Conservation (phyloP, 2,797 vertebrate species). For the Scleropages formosus region DNA sequence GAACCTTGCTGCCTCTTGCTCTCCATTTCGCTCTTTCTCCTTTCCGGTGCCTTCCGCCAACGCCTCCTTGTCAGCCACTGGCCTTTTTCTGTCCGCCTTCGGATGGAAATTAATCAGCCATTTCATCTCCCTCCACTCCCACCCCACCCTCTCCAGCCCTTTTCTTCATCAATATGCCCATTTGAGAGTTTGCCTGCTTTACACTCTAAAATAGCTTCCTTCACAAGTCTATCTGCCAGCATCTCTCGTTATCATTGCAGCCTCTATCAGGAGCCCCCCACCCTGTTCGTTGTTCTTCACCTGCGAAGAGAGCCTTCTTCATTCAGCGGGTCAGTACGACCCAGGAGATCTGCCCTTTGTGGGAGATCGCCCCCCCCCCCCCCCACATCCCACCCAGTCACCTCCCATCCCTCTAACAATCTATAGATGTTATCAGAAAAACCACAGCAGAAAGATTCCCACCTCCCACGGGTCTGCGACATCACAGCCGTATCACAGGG, state of each 20-base stretch:
- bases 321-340: too few species aligned
- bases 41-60: background rate
- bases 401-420: background rate
- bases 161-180: background rate
- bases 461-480: background rate
- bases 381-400: background rate
- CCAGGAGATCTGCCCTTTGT: background rate
- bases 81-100: slow-evolving; percentile 15
- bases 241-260: background rate
- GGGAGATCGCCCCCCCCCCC: background rate
- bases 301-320: too few species aligned
- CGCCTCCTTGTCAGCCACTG: background rate
- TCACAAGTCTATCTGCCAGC: slow-evolving; percentile 6
- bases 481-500: background rate
- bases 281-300: too few species aligned
- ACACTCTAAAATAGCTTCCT: slow-evolving; percentile 18
- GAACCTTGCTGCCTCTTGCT: background rate
- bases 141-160: background rate
- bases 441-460: background rate
- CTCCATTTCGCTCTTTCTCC: background rate
- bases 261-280: background rate
- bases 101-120: background rate
- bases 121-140: slow-evolving; percentile 2
- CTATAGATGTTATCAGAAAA: background rate
- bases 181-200: background rate